phyloP scores from a whole-genome alignment of 1,140 invertebrate species.

The Theocolax elegans region DNA sequence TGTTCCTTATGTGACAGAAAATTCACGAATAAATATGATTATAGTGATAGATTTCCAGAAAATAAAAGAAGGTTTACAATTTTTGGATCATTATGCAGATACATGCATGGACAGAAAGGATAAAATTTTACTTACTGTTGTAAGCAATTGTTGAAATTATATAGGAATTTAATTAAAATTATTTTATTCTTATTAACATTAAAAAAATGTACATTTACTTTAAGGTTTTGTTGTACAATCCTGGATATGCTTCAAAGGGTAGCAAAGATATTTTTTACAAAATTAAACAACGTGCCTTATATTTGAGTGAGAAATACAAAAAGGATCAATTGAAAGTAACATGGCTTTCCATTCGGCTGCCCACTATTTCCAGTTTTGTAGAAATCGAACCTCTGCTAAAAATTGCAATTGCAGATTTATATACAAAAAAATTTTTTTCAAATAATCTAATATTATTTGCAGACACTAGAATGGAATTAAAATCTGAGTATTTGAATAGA shows the following conservation, averaged over 20 bases:
- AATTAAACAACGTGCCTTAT: constrained; percentile 73
- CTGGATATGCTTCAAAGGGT: constrained; percentile 73
- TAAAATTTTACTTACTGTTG: constrained; percentile 80
- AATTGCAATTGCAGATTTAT: constrained; percentile 78
- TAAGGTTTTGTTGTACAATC: constrained; percentile 73
- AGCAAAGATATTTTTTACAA: constrained; percentile 73
- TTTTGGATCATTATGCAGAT: constrained; percentile 78
- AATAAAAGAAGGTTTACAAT: constrained; percentile 69
- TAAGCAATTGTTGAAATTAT: constrained; percentile 53
- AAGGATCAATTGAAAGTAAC: constrained; percentile 76
- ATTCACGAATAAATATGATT: constrained; percentile 80
- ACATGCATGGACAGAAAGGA: constrained; percentile 80
- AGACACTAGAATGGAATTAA: constrained; percentile 75
- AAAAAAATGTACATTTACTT: constrained; percentile 46
- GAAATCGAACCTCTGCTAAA: constrained; percentile 66
- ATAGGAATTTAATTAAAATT: constrained; percentile 36
- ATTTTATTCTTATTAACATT: constrained; percentile 41
- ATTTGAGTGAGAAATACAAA: constrained; percentile 76
- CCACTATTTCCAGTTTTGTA: constrained; percentile 56
- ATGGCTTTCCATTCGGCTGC: constrained; percentile 77
- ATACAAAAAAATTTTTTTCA: constrained; percentile 75
- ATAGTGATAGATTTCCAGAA: constrained; percentile 72
- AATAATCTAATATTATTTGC: constrained; percentile 78
- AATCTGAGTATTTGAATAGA: constrained; percentile 84
- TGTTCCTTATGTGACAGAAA: constrained; percentile 93